Conservation (phyloP, 2,113 vertebrate genomes). For the Piaya cayana region DNA sequence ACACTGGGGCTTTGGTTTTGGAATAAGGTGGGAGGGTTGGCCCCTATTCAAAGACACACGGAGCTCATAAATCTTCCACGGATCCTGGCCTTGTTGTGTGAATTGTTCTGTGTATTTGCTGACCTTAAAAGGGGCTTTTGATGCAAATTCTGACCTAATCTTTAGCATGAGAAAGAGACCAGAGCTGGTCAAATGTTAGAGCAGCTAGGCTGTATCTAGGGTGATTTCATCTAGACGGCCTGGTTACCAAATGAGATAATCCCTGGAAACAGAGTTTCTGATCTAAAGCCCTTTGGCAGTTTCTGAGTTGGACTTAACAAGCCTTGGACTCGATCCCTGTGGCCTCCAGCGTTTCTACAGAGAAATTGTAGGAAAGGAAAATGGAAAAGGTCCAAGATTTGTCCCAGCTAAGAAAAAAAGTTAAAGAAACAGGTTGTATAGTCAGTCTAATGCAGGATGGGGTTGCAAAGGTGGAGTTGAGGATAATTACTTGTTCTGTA, state of each 20-base stretch:
- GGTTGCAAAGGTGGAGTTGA: not conserved
- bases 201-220: not conserved
- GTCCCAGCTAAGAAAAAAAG: not conserved
- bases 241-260: not conserved
- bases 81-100: not conserved
- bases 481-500: not conserved
- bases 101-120: not conserved
- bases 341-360: not conserved
- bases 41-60: not conserved
- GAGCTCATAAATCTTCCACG: not conserved
- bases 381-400: not conserved
- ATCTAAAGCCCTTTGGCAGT: not conserved
- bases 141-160: constrained; percentile 47
- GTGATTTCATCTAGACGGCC: not conserved
- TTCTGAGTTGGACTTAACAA: not conserved
- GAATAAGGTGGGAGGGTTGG: not conserved
- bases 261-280: not conserved
- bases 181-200: not conserved
- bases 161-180: not conserved
- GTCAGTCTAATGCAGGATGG: not conserved
- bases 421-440: rapidly evolving
- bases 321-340: not conserved
- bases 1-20: not conserved
- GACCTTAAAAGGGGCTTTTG: constrained; percentile 36
- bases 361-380: not conserved